Base-by-base conservation (phyloP, 2,113 vertebrate genomes). In the Python bivittatus region DNA sequence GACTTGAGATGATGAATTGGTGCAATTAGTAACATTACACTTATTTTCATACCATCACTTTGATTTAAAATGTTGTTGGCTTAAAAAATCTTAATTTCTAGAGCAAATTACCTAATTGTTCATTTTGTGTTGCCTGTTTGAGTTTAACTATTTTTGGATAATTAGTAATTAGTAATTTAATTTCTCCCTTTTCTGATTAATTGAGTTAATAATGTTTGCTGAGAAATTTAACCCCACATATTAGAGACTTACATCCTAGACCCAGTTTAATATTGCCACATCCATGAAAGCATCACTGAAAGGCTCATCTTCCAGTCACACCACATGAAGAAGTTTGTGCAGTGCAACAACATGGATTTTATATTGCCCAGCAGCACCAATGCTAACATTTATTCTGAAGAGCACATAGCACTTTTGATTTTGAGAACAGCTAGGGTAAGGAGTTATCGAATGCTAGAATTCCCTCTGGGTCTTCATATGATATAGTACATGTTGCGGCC, bases 121-220 rank as follows among this genome's bases (percentile, higher is more conserved):
- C 91, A 92, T 92, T 96, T 95, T 96, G 94, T 95, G 83, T 95
- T 95, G 89, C 54, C 57, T 94, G 38, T 92, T 95, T 96, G 86
- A 90, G 23, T 94, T 95, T 93, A 96, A 94, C 88, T 44, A 6
- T 88, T 94, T 93, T 68, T 20, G 25, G 96, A 64, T 96, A 97
- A 97, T 97, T 97, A 97, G 86, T 83, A 95, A 93, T 58, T 91
- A 94, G 85, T 95, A 97, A 96, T 97, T 97, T 95, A 97, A 91
- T 94, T 97, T 96, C 91, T 96, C 94, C 96, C 90, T 94, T 91
- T 96, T 97, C 92, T 96, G 64, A 96, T 97, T 97, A 97, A 96
- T 94, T 96, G 94, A 94, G 89, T 97, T 97, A 97, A 96, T 88
- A 92, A 96, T 95, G 95, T 95, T 90, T 95, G 68, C 93, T 95